Conservation (phyloP, 2,888 invertebrate genomes). For the Heliconius charithonia region DNA sequence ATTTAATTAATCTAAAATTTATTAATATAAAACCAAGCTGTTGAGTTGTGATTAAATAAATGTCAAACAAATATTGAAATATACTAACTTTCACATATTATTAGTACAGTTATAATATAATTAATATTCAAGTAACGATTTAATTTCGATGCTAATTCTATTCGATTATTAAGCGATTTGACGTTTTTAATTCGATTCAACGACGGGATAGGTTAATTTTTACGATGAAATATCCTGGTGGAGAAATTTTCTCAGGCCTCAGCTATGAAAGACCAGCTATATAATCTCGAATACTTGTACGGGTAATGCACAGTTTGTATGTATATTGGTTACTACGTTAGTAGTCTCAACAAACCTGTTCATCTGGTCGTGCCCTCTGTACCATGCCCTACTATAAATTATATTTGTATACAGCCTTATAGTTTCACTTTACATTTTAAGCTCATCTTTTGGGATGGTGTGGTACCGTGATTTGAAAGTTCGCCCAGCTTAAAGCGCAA, state of each 20-base stretch:
- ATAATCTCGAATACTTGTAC: slow-evolving; percentile 70
- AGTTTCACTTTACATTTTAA: slow-evolving; percentile 76
- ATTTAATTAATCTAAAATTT: background rate
- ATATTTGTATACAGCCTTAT: slow-evolving; percentile 66
- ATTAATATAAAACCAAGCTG: background rate
- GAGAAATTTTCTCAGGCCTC: slow-evolving; percentile 78
- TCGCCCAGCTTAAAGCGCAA: slow-evolving; percentile 34
- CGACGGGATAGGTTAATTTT: slow-evolving; percentile 43
- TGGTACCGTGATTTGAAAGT: slow-evolving; percentile 52
- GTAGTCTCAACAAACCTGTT: slow-evolving; percentile 78
- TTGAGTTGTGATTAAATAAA: slow-evolving; percentile 11
- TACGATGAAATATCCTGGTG: slow-evolving; percentile 63
- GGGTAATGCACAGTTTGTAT: slow-evolving; percentile 75
- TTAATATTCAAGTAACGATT: slow-evolving; percentile 29
- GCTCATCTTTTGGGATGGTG: slow-evolving; percentile 59
- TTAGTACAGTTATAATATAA: background rate
- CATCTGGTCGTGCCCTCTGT: slow-evolving; percentile 76
- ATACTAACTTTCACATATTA: slow-evolving; percentile 14
- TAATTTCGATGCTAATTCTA: slow-evolving; percentile 28
- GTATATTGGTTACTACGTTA: slow-evolving; percentile 81
- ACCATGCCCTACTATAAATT: slow-evolving; percentile 64
- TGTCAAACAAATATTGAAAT: background rate
- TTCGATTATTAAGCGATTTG: slow-evolving; percentile 27
- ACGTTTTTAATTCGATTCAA: slow-evolving; percentile 31
- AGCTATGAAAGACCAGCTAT: slow-evolving; percentile 57